Conservation (phyloP, 2,888 invertebrate species). For the Steinernema hermaphroditum region DNA sequence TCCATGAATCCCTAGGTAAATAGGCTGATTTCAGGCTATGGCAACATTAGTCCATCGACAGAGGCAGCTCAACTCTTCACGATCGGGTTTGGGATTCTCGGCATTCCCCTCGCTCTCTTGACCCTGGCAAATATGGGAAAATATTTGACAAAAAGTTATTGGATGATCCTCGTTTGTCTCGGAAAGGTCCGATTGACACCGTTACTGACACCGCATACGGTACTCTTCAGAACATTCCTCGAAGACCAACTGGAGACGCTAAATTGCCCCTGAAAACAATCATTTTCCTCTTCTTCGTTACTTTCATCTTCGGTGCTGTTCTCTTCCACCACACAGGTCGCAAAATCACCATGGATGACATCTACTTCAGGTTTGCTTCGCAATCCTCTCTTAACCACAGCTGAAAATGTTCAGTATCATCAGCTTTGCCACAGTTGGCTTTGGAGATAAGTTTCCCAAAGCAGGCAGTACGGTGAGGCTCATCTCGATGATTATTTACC, state of each 20-base stretch:
- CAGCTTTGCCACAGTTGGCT: constrained; percentile 53
- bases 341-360: constrained; percentile 41
- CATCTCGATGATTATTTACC: constrained; percentile 39
- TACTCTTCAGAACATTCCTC: constrained; percentile 6
- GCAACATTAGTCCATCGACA: constrained; percentile 50
- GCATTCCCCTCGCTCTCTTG: constrained; percentile 43
- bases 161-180: constrained; percentile 44
- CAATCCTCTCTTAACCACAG: background rate
- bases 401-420: constrained; percentile 44
- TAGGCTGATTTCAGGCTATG: constrained; percentile 48
- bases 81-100: constrained; percentile 43
- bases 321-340: constrained; percentile 43
- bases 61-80: constrained; percentile 43
- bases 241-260: constrained; percentile 36
- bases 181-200: constrained; percentile 34
- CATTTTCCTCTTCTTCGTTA: constrained; percentile 41
- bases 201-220: constrained; percentile 4
- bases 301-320: constrained; percentile 40
- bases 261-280: constrained; percentile 43
- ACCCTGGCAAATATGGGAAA: constrained; percentile 43
- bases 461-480: constrained; percentile 38
- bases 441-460: constrained; percentile 47
- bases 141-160: constrained; percentile 39
- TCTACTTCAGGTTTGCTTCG: constrained; percentile 47
- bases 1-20: too few relatives aligned